phyloP scores from a whole-genome alignment of 2,797 vertebrate species.

The Cottoperca gobio region DNA sequence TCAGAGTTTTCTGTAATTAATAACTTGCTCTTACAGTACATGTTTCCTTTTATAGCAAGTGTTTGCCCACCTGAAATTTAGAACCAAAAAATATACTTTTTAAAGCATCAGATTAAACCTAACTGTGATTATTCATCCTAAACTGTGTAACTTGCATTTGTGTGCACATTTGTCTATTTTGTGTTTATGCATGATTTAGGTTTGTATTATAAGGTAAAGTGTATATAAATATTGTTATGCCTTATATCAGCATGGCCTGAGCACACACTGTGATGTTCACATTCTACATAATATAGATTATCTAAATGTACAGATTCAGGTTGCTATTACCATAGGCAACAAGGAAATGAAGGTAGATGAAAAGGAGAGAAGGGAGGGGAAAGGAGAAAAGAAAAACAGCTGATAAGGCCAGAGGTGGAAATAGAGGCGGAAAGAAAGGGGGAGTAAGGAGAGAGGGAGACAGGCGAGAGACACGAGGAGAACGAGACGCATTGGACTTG shows the following conservation, averaged over 20 bases:
- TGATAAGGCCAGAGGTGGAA: conserved; percentile 38
- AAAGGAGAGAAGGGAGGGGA: conserved; percentile 11
- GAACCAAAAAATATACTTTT: too few relatives aligned
- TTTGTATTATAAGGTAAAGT: neutral
- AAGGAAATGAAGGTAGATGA: conserved; percentile 15
- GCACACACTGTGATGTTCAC: neutral
- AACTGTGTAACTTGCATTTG: neutral
- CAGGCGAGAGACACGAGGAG: neutral
- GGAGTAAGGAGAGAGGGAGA: neutral
- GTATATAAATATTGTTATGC: neutral
- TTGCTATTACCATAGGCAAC: conserved; percentile 37
- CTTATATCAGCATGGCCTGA: neutral
- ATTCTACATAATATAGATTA: conserved; percentile 12
- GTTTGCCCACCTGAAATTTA: too few relatives aligned
- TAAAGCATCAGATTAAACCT: neutral
- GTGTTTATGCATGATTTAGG: too few relatives aligned
- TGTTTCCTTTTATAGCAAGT: too few relatives aligned
- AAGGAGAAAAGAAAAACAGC: conserved; percentile 1
- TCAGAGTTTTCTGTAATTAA: too few relatives aligned
- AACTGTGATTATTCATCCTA: neutral
- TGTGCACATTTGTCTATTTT: too few relatives aligned
- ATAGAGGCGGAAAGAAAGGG: conserved; percentile 19
- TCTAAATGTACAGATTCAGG: conserved; percentile 26
- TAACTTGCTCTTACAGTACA: too few relatives aligned
- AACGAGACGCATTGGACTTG: conserved; percentile 18